Percentiles rank a stretch among this genome's conserved stretches.
These are phyloP conservation scores for Poeciliopsis retropinna DNA, from an alignment of 2,113 vertebrate genomes.

Conservation along the genomic window DNA sequence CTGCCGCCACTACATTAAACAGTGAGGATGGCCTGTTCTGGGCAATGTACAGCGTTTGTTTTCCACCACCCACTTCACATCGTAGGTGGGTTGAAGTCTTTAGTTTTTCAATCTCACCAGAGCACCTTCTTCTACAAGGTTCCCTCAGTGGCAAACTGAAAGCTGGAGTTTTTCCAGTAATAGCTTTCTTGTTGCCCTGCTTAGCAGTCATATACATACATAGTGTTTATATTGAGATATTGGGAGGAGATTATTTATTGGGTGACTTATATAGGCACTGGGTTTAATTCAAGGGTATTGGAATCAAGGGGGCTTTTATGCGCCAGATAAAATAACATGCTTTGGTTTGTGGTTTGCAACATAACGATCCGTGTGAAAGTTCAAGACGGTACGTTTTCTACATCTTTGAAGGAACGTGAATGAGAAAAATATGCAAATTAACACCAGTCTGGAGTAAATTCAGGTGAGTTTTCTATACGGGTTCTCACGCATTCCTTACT, in stretches of 20 bases:
- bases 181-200: background rate
- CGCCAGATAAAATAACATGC: background rate
- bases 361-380: background rate
- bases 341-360: background rate
- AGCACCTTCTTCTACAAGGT: too few species aligned
- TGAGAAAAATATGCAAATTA: background rate
- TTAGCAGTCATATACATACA: background rate
- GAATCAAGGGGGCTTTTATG: background rate
- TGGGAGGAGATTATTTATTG: background rate
- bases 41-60: background rate
- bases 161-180: background rate
- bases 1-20: background rate
- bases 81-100: background rate
- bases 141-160: too few species aligned
- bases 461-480: background rate
- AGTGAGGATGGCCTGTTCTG: background rate
- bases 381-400: background rate
- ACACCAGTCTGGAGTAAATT: background rate
- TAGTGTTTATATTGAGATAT: background rate
- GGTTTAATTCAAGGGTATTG: background rate
- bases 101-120: background rate
- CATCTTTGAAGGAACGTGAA: background rate
- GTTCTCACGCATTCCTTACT: conserved; percentile 6
- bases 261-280: background rate
- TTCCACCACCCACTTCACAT: background rate